Percentiles rank a stretch among this genome's conserved stretches.
Conservation (phyloP, 2,113 vertebrate species). For the Sitta europaea region DNA sequence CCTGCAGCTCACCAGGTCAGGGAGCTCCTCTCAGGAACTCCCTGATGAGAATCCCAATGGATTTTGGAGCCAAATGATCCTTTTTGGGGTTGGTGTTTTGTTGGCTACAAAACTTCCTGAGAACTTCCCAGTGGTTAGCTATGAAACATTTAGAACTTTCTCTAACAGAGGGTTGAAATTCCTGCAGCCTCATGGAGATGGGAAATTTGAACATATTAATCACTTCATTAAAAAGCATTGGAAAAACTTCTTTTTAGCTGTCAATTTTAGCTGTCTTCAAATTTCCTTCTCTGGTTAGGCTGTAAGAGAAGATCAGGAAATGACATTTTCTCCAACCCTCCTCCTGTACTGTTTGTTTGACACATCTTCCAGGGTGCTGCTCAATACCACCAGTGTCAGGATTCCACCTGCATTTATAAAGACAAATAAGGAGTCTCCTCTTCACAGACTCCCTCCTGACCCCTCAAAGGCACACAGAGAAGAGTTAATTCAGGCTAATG, state of each 20-base stretch:
- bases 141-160: background rate
- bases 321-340: background rate
- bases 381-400: background rate
- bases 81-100: background rate
- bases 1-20: background rate
- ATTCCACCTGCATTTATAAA: no score
- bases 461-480: background rate
- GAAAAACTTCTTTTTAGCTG: background rate
- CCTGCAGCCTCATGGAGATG: background rate
- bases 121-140: background rate
- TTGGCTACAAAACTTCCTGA: background rate
- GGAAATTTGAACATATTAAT: background rate
- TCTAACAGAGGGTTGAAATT: background rate
- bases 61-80: background rate
- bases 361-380: background rate
- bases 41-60: background rate
- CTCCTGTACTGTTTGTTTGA: background rate
- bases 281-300: background rate
- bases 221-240: background rate
- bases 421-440: background rate
- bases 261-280: background rate
- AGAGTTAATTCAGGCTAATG: background rate
- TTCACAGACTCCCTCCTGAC: background rate
- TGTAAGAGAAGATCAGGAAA: background rate
- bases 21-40: background rate